Percentiles rank a stretch among this genome's conserved stretches.
Conservation (phyloP, 2,113 vertebrate species). For the Podiceps cristatus region DNA sequence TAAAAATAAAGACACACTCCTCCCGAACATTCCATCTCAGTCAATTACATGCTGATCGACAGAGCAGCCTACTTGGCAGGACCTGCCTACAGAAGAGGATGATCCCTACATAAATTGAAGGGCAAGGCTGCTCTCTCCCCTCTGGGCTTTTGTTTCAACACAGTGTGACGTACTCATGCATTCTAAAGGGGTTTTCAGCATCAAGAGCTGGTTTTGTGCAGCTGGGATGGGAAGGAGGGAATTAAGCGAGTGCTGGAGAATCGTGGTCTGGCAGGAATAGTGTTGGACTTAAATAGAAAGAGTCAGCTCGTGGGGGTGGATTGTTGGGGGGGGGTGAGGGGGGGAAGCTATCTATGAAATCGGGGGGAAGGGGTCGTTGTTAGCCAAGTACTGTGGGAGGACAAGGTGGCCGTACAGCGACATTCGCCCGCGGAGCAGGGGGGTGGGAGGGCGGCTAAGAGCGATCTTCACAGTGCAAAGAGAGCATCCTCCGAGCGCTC, state of each 20-base stretch:
- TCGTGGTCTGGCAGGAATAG: constrained; percentile 48
- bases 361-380: neutral
- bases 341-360: constrained; percentile 36
- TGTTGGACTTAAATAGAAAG: constrained; percentile 67
- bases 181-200: constrained; percentile 55
- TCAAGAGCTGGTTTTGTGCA: constrained; percentile 53
- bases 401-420: neutral
- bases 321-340: neutral
- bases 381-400: constrained; percentile 20
- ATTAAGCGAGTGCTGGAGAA: constrained; percentile 44
- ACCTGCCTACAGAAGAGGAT: constrained; percentile 46
- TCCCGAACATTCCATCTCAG: constrained; percentile 65
- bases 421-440: neutral
- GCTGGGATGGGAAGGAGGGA: constrained; percentile 57
- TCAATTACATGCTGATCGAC: constrained; percentile 58
- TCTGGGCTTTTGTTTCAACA: constrained; percentile 19
- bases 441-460: neutral
- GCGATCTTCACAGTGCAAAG: constrained; percentile 86
- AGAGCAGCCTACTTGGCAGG: constrained; percentile 47
- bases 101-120: constrained; percentile 18
- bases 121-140: constrained; percentile 23
- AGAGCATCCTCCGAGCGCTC: constrained; percentile 88
- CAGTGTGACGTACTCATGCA: constrained; percentile 33
- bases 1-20: constrained; percentile 67
- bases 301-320: constrained; percentile 51